Evolutionary conservation across 1,140 invertebrate genomes (phyloP).

Genomic region (Bombus waltoni): DNA sequence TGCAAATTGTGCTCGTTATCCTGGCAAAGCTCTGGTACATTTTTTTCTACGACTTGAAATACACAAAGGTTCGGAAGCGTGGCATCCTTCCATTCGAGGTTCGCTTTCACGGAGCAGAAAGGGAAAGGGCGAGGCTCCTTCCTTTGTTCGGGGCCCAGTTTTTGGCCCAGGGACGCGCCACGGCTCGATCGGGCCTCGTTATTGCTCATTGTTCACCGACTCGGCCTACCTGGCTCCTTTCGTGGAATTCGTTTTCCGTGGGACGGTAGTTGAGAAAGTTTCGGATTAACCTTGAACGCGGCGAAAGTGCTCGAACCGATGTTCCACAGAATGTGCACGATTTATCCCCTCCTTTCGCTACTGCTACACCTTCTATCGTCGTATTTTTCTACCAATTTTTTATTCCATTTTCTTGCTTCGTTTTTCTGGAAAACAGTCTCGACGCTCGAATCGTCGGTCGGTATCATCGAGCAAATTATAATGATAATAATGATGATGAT

Average conservation of each 20-base stretch:
- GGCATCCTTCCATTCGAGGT: background rate
- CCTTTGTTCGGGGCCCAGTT: slow-evolving; percentile 5
- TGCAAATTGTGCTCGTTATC: no score
- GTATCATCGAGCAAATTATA: no score
- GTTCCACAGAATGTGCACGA: no score
- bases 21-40: accelerated
- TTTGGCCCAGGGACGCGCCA: background rate
- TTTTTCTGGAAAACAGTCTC: no score
- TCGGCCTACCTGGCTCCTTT: background rate
- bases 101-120: background rate
- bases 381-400: no score
- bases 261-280: background rate
- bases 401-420: no score
- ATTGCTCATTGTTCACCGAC: background rate
- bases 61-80: background rate
- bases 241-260: background rate
- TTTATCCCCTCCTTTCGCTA: no score
- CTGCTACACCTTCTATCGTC: no score
- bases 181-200: background rate
- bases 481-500: no score
- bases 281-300: background rate
- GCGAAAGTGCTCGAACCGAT: background rate
- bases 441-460: no score
- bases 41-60: no score
- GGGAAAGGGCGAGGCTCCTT: background rate